Percentiles rank a stretch among this genome's conserved stretches.
phyloP scores from a whole-genome alignment of 2,797 vertebrate species.

The Oreortyx pictus region DNA sequence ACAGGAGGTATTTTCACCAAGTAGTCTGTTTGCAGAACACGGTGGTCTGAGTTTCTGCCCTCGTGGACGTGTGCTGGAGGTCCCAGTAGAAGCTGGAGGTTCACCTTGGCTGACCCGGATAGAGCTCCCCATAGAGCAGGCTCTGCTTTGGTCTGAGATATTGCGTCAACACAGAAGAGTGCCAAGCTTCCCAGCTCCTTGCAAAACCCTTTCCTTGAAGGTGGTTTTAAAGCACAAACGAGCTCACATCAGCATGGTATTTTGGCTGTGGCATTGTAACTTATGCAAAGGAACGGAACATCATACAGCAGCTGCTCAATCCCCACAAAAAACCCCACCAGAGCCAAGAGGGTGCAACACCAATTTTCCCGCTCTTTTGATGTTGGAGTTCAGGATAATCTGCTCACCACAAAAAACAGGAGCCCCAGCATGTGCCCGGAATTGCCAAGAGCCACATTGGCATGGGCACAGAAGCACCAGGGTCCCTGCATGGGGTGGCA shows the following conservation, averaged over 20 bases:
- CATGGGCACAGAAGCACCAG: not conserved
- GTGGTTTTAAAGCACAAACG: not conserved
- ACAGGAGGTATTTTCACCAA: not conserved
- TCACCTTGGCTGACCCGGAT: not conserved
- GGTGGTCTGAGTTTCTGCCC: not conserved
- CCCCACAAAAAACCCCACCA: not conserved
- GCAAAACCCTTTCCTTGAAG: not conserved
- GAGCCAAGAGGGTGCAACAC: not conserved
- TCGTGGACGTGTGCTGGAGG: not conserved
- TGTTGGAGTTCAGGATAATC: not conserved
- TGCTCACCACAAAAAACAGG: not conserved
- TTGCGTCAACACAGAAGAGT: not conserved
- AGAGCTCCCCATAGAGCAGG: not conserved
- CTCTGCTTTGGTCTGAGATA: not conserved
- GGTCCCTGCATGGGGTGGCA: not conserved
- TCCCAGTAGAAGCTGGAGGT: not conserved
- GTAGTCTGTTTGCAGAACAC: not conserved
- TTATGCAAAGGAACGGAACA: rapidly evolving
- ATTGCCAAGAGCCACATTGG: rapidly evolving
- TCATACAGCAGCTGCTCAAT: not conserved
- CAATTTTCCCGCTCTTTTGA: not conserved
- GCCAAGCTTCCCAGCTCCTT: not conserved
- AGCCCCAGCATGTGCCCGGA: not conserved
- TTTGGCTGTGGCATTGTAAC: not conserved
- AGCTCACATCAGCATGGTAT: not conserved